phyloP scores from a whole-genome alignment of 2,113 vertebrate genomes.

The Heterotilapia buettikoferi region DNA sequence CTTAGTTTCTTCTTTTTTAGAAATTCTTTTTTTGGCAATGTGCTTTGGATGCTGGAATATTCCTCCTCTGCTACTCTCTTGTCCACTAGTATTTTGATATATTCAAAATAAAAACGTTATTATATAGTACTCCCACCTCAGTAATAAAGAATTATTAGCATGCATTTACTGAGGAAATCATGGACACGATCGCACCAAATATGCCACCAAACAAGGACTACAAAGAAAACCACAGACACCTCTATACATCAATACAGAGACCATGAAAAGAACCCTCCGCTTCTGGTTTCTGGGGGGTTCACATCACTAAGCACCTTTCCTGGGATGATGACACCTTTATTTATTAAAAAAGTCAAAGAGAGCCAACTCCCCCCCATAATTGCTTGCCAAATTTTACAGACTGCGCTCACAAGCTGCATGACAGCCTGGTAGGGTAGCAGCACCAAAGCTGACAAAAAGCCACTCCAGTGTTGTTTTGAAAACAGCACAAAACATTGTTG shows the following conservation, averaged over 20 bases:
- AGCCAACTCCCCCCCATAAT: background rate
- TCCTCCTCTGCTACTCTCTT: background rate
- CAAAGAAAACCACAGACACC: background rate
- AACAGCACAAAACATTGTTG: background rate
- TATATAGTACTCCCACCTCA: background rate
- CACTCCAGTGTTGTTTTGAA: background rate
- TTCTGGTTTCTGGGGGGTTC: background rate
- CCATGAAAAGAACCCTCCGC: fast-evolving
- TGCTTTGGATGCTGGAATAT: background rate
- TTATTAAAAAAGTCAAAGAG: background rate
- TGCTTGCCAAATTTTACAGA: background rate
- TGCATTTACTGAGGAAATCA: background rate
- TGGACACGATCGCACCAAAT: fast-evolving
- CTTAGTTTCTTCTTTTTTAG: background rate
- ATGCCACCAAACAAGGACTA: background rate
- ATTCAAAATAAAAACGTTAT: fast-evolving
- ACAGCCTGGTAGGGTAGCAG: background rate
- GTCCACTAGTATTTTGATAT: background rate
- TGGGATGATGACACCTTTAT: background rate
- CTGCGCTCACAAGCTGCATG: background rate
- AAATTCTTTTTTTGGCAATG: background rate
- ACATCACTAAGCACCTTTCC: background rate
- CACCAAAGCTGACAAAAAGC: background rate
- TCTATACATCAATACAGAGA: background rate
- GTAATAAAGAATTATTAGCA: background rate